These are phyloP conservation scores for Siderastrea radians DNA, from an alignment of 92 coral and sea anemone species.

Conservation along the genomic window DNA sequence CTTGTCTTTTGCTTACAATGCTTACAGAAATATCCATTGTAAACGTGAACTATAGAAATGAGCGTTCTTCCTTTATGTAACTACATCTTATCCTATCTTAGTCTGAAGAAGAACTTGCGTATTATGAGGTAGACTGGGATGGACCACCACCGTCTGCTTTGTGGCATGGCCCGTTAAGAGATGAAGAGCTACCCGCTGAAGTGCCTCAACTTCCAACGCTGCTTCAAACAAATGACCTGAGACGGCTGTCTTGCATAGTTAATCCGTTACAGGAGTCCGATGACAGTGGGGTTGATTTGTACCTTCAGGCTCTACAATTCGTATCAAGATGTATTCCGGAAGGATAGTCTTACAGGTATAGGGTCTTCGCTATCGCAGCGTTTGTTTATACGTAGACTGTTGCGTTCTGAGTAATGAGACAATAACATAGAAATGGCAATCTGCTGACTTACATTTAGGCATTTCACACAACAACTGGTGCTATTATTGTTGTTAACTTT, in stretches of 20 bases:
- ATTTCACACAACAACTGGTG: slow-evolving; percentile 7
- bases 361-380: slow-evolving; percentile 10
- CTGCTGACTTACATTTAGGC: slow-evolving; percentile 14
- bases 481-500: background rate
- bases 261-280: slow-evolving; percentile 54
- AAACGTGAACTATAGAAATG: no score
- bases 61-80: background rate
- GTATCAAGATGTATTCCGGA: slow-evolving; percentile 10
- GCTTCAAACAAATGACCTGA: slow-evolving; percentile 19
- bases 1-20: no score
- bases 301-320: slow-evolving; percentile 48
- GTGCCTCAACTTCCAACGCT: slow-evolving; percentile 37
- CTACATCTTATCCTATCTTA: slow-evolving; percentile 13
- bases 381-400: slow-evolving; percentile 5
- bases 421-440: background rate
- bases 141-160: slow-evolving; percentile 60
- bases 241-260: slow-evolving; percentile 21
- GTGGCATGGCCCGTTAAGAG: slow-evolving; percentile 49
- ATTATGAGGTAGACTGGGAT: slow-evolving; percentile 63
- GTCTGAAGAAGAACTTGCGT: slow-evolving; percentile 57
- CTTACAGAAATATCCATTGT: no score
- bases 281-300: slow-evolving; percentile 58
- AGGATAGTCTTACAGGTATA: slow-evolving; percentile 15
- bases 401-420: slow-evolving; percentile 10
- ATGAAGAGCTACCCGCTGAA: slow-evolving; percentile 44